Percentiles rank a stretch among this genome's conserved stretches.
These are phyloP conservation scores for Oreonectes daqikongensis DNA, from an alignment of 2,797 vertebrate species.

Conservation along the genomic window DNA sequence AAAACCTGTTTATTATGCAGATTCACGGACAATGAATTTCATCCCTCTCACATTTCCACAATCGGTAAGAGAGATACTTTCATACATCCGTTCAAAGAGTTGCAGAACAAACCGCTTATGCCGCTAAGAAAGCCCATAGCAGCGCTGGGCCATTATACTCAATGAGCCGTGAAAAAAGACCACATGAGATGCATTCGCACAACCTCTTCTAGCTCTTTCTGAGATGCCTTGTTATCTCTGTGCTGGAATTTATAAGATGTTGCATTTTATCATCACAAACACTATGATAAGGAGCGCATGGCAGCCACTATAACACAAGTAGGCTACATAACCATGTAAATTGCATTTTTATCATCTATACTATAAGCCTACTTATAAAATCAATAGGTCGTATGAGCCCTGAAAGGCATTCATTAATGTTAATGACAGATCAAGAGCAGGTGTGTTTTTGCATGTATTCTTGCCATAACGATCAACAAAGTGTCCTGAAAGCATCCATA, in stretches of 20 bases:
- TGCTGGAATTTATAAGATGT: background rate
- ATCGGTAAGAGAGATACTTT: slow-evolving; percentile 84
- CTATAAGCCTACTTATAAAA: background rate
- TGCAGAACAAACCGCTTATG: slow-evolving; percentile 27
- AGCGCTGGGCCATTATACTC: slow-evolving; percentile 35
- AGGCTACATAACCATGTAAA: background rate
- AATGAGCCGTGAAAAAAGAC: slow-evolving; percentile 25
- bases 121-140: slow-evolving; percentile 18
- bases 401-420: background rate
- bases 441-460: slow-evolving; percentile 1
- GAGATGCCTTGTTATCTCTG: background rate
- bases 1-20: slow-evolving; percentile 97
- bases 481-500: slow-evolving; percentile 6
- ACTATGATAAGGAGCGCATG: background rate
- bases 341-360: no score
- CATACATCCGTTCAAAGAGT: slow-evolving; percentile 36
- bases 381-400: background rate
- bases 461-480: background rate
- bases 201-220: background rate
- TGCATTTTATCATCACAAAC: slow-evolving; percentile 2
- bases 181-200: slow-evolving; percentile 9
- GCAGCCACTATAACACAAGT: background rate
- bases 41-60: slow-evolving; percentile 96
- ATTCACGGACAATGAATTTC: slow-evolving; percentile 98
- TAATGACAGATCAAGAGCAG: background rate